Evolutionary conservation across 2,797 vertebrate species (phyloP).

Genomic region (Selene dorsalis): DNA sequence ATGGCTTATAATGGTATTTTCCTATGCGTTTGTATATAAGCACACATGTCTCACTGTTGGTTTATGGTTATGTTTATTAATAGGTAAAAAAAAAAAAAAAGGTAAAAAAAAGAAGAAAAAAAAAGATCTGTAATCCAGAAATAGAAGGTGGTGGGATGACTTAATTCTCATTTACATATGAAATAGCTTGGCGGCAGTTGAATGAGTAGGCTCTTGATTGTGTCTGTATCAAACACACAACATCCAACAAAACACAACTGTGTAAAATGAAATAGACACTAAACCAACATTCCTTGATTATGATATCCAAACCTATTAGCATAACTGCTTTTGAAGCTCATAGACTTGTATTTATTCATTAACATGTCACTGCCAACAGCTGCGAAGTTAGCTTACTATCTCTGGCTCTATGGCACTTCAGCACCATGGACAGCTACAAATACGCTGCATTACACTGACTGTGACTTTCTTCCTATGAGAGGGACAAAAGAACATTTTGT

Average conservation of each 20-base stretch:
- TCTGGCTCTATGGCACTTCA: conserved; percentile 51
- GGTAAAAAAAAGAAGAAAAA: conserved; percentile 41
- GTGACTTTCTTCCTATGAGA: not conserved
- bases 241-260: conserved; percentile 12
- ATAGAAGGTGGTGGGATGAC: conserved; percentile 55
- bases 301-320: not conserved
- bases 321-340: not conserved
- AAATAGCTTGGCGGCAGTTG: conserved; percentile 45
- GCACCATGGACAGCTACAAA: conserved; percentile 73
- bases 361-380: not conserved
- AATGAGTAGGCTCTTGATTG: conserved; percentile 52
- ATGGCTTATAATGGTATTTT: not conserved
- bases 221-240: conserved; percentile 49
- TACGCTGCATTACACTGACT: not conserved
- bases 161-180: conserved; percentile 65
- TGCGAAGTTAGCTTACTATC: not conserved
- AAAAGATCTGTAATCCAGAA: conserved; percentile 38
- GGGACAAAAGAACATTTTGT: conserved; percentile 11
- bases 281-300: not conserved
- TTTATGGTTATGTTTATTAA: conserved; percentile 48
- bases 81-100: conserved; percentile 49
- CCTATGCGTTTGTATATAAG: not conserved
- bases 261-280: conserved; percentile 2
- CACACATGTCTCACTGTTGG: conserved; percentile 6
- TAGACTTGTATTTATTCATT: not conserved